Percentiles rank a stretch among this genome's conserved stretches.
phyloP scores from a whole-genome alignment of 2,888 invertebrate genomes.

The Volucella bombylans region DNA sequence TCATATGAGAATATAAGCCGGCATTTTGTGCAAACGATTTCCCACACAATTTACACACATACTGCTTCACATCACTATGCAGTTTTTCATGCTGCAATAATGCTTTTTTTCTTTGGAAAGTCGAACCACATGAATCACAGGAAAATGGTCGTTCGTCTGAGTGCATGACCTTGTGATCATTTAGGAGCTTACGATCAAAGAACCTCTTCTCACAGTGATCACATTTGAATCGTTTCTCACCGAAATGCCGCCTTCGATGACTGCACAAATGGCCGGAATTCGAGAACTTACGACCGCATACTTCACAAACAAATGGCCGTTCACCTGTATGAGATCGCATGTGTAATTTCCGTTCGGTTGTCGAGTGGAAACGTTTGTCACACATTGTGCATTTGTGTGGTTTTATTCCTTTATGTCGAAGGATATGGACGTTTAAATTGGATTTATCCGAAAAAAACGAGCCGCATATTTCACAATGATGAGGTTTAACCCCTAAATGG shows the following conservation, averaged over 20 bases:
- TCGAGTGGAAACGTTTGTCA: conserved; percentile 77
- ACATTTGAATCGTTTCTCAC: conserved; percentile 62
- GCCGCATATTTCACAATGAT: conserved; percentile 79
- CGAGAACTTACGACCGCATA: conserved; percentile 64
- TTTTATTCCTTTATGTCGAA: conserved; percentile 80
- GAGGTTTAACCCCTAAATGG: conserved; percentile 54
- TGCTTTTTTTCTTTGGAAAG: conserved; percentile 80
- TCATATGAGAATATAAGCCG: conserved; percentile 80
- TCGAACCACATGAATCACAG: conserved; percentile 79
- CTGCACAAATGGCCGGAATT: conserved; percentile 68
- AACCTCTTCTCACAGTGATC: conserved; percentile 67
- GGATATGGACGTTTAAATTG: conserved; percentile 79
- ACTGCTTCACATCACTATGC: conserved; percentile 80
- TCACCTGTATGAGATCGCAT: conserved; percentile 68
- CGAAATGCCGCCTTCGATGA: conserved; percentile 67
- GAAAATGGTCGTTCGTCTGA: conserved; percentile 79
- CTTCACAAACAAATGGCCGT: conserved; percentile 68
- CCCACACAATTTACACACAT: conserved; percentile 80
- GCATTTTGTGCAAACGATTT: conserved; percentile 81
- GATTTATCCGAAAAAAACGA: conserved; percentile 79
- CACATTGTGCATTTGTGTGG: conserved; percentile 79
- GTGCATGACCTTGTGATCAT: conserved; percentile 80
- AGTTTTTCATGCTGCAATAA: conserved; percentile 81
- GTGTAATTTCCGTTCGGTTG: conserved; percentile 69
- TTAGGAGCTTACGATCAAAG: conserved; percentile 75